Evolutionary conservation across 2,113 vertebrate genomes (phyloP).

Genomic region (Forbesichthys papilliferus): DNA sequence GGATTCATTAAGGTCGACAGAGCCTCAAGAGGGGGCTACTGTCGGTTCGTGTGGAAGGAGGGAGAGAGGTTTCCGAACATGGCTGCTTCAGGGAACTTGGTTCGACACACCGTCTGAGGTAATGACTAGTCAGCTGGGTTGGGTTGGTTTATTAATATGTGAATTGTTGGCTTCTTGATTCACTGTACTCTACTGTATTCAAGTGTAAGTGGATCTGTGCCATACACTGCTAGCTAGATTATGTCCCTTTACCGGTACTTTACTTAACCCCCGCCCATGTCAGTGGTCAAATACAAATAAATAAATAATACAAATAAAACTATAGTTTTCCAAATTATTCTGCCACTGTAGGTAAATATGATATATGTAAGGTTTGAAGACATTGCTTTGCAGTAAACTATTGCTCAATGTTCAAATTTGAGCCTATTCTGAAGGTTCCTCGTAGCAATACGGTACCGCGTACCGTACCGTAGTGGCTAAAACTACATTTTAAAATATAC

Average conservation of each 20-base stretch:
- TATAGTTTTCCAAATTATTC: slow-evolving; percentile 25
- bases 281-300: background rate
- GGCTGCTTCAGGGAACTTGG: slow-evolving; percentile 77
- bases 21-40: slow-evolving; percentile 71
- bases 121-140: slow-evolving; percentile 44
- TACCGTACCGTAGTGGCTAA: background rate
- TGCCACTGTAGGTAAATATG: background rate
- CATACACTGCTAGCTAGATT: background rate
- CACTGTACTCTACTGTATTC: background rate
- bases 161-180: background rate
- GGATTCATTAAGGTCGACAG: slow-evolving; percentile 56
- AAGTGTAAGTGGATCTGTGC: background rate
- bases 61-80: slow-evolving; percentile 74
- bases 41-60: slow-evolving; percentile 68
- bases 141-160: background rate
- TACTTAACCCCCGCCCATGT: slow-evolving; percentile 29
- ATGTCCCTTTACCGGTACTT: background rate
- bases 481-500: slow-evolving; percentile 10
- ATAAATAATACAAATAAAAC: too few relatives aligned
- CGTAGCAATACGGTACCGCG: background rate
- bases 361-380: background rate
- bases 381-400: slow-evolving; percentile 1
- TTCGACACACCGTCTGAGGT: slow-evolving; percentile 79
- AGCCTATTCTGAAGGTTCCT: background rate
- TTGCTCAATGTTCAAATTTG: background rate